Conservation (phyloP, 2,888 invertebrate genomes). For the Pardosa pseudoannulata region DNA sequence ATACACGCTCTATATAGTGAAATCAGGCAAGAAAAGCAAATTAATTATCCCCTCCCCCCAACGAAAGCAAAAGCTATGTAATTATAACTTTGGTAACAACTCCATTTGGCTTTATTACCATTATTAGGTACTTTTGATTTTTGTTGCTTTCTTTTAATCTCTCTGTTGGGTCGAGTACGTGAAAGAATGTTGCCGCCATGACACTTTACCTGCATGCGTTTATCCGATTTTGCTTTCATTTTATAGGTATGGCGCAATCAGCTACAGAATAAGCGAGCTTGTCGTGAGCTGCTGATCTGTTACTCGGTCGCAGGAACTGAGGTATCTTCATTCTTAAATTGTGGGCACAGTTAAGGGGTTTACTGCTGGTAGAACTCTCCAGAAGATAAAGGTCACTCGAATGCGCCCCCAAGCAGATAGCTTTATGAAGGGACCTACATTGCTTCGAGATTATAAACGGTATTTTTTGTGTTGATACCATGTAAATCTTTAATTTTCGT, state of each 20-base stretch:
- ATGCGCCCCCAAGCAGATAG: too few species aligned
- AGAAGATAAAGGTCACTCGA: too few species aligned
- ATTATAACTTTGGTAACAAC: neutral
- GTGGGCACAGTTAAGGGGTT: too few species aligned
- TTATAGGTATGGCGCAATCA: neutral
- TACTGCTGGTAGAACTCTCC: too few species aligned
- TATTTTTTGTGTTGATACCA: too few species aligned
- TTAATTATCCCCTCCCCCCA: neutral
- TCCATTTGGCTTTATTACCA: neutral
- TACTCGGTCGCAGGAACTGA: neutral
- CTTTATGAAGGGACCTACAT: too few species aligned
- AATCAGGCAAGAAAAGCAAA: neutral
- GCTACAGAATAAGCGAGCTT: neutral
- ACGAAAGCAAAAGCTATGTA: neutral
- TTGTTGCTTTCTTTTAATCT: neutral
- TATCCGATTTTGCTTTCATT: neutral
- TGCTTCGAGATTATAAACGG: too few species aligned
- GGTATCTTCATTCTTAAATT: too few species aligned
- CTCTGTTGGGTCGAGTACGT: neutral
- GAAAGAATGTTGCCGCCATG: neutral
- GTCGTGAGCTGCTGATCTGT: conserved; percentile 5
- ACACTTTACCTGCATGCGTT: neutral
- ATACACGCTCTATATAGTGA: neutral
- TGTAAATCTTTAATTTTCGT: too few species aligned
- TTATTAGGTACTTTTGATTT: neutral